These are phyloP conservation scores for Otus sunia DNA, from an alignment of 2,113 vertebrate species.

Conservation along the genomic window DNA sequence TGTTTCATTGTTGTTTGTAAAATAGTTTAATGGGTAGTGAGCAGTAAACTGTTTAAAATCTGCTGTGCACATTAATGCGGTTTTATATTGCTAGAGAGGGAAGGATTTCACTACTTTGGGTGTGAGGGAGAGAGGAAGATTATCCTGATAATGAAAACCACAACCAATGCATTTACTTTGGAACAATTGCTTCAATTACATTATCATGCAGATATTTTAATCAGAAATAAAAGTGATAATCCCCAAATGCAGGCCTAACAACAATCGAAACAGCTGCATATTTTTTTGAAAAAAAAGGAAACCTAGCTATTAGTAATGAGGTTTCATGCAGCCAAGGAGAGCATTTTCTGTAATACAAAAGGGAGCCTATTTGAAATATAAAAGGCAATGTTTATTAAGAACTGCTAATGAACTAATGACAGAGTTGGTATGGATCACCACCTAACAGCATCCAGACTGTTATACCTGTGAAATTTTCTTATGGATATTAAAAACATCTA, in stretches of 20 bases:
- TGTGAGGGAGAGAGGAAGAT: constrained; percentile 29
- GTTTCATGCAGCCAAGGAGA: constrained; percentile 1
- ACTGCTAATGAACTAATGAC: neutral
- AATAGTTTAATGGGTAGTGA: constrained; percentile 59
- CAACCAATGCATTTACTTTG: constrained; percentile 48
- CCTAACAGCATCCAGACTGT: neutral
- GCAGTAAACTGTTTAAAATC: constrained; percentile 57
- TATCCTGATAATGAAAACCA: constrained; percentile 61
- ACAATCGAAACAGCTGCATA: neutral
- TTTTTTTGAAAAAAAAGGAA: neutral
- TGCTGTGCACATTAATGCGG: neutral
- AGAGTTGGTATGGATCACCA: neutral
- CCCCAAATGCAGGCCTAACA: constrained; percentile 32
- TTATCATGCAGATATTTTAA: constrained; percentile 52
- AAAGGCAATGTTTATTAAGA: neutral
- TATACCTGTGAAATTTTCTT: neutral
- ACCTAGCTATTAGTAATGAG: constrained; percentile 14
- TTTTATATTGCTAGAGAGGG: constrained; percentile 20
- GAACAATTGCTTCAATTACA: constrained; percentile 54
- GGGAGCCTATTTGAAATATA: neutral
- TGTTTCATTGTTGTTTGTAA: constrained; percentile 70
- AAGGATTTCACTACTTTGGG: constrained; percentile 22
- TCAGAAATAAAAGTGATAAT: constrained; percentile 63
- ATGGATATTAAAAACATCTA: neutral
- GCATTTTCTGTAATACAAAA: neutral